These are phyloP conservation scores for Tortricodes alternella DNA, from an alignment of 2,888 invertebrate genomes.

Conservation along the genomic window DNA sequence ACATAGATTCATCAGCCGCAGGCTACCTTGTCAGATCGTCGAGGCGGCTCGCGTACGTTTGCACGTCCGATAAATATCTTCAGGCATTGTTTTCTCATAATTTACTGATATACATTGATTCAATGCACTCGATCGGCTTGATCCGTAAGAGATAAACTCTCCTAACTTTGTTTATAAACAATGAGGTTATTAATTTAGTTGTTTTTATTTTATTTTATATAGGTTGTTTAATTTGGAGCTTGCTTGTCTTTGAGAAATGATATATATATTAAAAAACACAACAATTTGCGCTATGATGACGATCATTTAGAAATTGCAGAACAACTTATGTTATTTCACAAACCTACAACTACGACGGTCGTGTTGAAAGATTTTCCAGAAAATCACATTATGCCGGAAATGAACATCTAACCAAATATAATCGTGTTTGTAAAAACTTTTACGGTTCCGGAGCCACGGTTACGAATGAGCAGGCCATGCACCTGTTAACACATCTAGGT, in stretches of 20 bases:
- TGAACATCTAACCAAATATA: slow-evolving; percentile 36
- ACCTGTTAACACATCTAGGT: slow-evolving; percentile 67
- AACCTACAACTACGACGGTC: not conserved
- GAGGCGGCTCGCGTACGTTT: slow-evolving; percentile 47
- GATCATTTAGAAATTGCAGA: not conserved
- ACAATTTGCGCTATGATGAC: too few species aligned
- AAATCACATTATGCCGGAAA: slow-evolving; percentile 19
- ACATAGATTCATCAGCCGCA: slow-evolving; percentile 38
- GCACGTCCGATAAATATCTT: slow-evolving; percentile 55
- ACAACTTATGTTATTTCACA: too few species aligned
- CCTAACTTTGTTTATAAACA: slow-evolving; percentile 41
- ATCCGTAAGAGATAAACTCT: slow-evolving; percentile 53
- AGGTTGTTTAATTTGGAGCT: too few species aligned
- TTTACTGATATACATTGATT: slow-evolving; percentile 53
- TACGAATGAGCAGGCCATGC: slow-evolving; percentile 46
- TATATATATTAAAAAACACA: too few species aligned
- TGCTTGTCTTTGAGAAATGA: too few species aligned
- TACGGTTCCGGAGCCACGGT: slow-evolving; percentile 54
- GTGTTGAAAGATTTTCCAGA: slow-evolving; percentile 21
- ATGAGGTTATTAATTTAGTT: not conserved
- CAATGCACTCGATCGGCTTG: slow-evolving; percentile 49
- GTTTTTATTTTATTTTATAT: not conserved
- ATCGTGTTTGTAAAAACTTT: slow-evolving; percentile 50
- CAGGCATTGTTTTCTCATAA: slow-evolving; percentile 52
- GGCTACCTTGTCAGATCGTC: slow-evolving; percentile 43